phyloP scores from a whole-genome alignment of 1,140 invertebrate genomes.

The Drosophila equinoxialis region DNA sequence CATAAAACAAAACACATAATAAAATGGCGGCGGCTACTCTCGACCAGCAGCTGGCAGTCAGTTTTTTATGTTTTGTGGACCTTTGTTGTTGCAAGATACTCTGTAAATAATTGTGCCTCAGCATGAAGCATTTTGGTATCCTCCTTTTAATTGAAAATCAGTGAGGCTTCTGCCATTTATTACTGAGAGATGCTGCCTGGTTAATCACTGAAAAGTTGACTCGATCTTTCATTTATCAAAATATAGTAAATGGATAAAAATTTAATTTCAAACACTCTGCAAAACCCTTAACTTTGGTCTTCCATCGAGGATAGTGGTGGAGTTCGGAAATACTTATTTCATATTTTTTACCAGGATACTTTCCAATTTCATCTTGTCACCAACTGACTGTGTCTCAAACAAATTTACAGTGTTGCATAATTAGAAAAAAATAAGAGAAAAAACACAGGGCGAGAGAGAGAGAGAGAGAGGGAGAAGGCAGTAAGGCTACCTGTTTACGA shows the following conservation, averaged over 20 bases:
- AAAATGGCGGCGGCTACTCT: slow-evolving; percentile 63
- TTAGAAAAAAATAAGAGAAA: slow-evolving; percentile 55
- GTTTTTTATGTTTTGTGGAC: slow-evolving; percentile 35
- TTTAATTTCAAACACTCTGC: too few relatives aligned
- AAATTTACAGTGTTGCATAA: slow-evolving; percentile 59
- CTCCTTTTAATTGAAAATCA: too few relatives aligned
- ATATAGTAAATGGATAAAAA: too few relatives aligned
- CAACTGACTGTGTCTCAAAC: slow-evolving; percentile 2
- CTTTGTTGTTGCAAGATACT: slow-evolving; percentile 19
- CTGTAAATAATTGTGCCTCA: slow-evolving; percentile 1
- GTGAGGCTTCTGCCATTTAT: too few relatives aligned
- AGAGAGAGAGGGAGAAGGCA: not conserved
- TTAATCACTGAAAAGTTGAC: too few relatives aligned
- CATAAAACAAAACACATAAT: not conserved
- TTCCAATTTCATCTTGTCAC: not conserved
- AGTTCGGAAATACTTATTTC: too few relatives aligned
- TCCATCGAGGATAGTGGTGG: too few relatives aligned
- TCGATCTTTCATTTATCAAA: too few relatives aligned
- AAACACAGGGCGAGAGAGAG: not conserved
- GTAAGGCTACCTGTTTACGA: slow-evolving; percentile 49
- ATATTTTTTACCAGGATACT: slow-evolving; percentile 3
- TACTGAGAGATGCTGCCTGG: too few relatives aligned
- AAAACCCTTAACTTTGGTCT: too few relatives aligned
- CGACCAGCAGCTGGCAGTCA: slow-evolving; percentile 55
- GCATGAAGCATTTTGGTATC: too few relatives aligned